These are phyloP conservation scores for Ictalurus punctatus DNA, from an alignment of 2,113 vertebrate species.

Conservation along the genomic window DNA sequence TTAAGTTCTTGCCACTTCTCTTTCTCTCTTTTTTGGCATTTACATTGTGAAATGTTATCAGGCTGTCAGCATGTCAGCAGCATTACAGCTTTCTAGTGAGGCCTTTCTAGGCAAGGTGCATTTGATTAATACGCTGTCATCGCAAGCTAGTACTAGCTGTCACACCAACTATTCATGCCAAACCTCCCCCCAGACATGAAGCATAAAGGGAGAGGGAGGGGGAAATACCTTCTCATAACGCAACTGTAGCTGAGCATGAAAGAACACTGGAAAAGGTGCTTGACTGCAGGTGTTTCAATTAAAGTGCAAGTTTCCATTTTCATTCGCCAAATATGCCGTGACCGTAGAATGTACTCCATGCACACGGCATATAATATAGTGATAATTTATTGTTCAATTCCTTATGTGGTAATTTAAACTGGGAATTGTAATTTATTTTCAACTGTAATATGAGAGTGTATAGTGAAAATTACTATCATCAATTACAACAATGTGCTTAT, in stretches of 20 bases:
- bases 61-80: conserved; percentile 45
- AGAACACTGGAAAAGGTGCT: conserved; percentile 34
- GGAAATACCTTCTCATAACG: conserved; percentile 19
- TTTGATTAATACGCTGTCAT: conserved; percentile 50
- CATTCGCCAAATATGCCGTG: neutral
- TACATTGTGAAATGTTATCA: conserved; percentile 44
- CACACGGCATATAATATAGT: conserved; percentile 13
- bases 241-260: conserved; percentile 17
- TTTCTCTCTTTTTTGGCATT: conserved; percentile 46
- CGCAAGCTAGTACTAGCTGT: conserved; percentile 23
- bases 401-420: neutral
- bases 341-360: neutral
- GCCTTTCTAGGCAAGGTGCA: neutral
- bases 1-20: neutral
- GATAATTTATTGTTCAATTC: neutral
- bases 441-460: neutral
- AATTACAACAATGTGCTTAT: neutral
- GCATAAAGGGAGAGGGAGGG: neutral
- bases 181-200: neutral
- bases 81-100: conserved; percentile 13
- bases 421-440: neutral
- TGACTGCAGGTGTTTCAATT: conserved; percentile 26
- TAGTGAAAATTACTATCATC: conserved; percentile 15
- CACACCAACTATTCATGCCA: conserved; percentile 41
- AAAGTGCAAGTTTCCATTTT: conserved; percentile 31